Evolutionary conservation across 2,888 invertebrate species (phyloP).

Genomic region (Sarcophaga rosellei): DNA sequence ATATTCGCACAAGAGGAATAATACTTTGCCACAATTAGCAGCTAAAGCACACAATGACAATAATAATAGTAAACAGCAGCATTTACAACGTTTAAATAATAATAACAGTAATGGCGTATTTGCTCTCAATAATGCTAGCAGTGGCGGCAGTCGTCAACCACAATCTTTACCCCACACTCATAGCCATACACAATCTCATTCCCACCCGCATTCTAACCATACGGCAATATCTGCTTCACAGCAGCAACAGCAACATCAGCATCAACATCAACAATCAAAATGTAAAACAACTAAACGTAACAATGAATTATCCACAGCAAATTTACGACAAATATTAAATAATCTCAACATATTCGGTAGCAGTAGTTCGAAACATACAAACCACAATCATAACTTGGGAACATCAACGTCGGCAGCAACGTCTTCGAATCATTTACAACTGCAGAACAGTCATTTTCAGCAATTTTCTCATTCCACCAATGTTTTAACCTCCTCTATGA

Average conservation of each 20-base stretch:
- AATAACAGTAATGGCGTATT: constrained; percentile 41
- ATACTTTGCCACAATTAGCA: constrained; percentile 78
- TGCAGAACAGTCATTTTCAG: constrained; percentile 71
- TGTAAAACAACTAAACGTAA: constrained; percentile 76
- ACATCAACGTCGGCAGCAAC: constrained; percentile 39
- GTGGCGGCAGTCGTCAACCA: constrained; percentile 51
- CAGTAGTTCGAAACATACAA: constrained; percentile 74
- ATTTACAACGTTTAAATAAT: constrained; percentile 53
- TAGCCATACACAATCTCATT: constrained; percentile 70
- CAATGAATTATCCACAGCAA: constrained; percentile 82
- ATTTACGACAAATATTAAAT: constrained; percentile 89
- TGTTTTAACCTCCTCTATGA: constrained; percentile 79
- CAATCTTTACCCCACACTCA: constrained; percentile 57
- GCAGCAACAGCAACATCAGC: constrained; percentile 64
- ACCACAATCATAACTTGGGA: constrained; percentile 44
- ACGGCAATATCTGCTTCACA: constrained; percentile 25
- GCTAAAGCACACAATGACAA: constrained; percentile 74
- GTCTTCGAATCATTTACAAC: constrained; percentile 52
- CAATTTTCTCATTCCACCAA: constrained; percentile 78
- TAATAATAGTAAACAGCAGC: constrained; percentile 69
- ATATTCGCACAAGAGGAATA: constrained; percentile 73
- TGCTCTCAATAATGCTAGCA: constrained; percentile 14
- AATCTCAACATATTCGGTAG: constrained; percentile 89
- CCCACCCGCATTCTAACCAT: constrained; percentile 67
- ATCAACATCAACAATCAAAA: constrained; percentile 53